Conservation (phyloP, 2,888 invertebrate species). For the Dryobotodes eremita region DNA sequence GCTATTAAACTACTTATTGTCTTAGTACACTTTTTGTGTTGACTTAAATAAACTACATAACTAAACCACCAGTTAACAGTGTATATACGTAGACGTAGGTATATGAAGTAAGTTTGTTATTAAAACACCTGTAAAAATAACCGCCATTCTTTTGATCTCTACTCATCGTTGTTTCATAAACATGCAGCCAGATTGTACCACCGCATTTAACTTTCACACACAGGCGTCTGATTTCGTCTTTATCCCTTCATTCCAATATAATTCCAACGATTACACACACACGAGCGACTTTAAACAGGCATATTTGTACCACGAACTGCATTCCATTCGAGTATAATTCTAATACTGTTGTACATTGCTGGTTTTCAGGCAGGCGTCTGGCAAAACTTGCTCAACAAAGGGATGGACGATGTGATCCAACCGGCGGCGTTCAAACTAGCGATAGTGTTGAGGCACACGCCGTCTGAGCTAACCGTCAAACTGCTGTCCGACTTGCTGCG, state of each 20-base stretch:
- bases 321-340: background rate
- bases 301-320: conserved; percentile 1
- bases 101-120: conserved; percentile 1
- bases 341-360: conserved; percentile 35
- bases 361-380: conserved; percentile 84
- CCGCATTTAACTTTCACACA: conserved; percentile 13
- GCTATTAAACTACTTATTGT: background rate
- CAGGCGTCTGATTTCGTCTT: background rate
- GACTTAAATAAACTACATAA: background rate
- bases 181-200: background rate
- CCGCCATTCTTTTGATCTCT: conserved; percentile 8
- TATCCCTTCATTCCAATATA: conserved; percentile 3
- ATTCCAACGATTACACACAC: background rate
- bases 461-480: conserved; percentile 78
- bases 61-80: background rate
- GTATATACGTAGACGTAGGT: background rate
- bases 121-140: conserved; percentile 16
- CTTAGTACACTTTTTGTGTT: background rate
- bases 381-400: conserved; percentile 81
- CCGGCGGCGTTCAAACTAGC: conserved; percentile 87
- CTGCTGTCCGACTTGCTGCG: conserved; percentile 81
- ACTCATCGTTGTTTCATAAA: conserved; percentile 15
- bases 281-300: conserved; percentile 13
- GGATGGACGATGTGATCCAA: conserved; percentile 82
- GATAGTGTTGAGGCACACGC: conserved; percentile 85